Base-by-base conservation (phyloP, 2,888 invertebrate species). In the Eumerus sabulonum region DNA sequence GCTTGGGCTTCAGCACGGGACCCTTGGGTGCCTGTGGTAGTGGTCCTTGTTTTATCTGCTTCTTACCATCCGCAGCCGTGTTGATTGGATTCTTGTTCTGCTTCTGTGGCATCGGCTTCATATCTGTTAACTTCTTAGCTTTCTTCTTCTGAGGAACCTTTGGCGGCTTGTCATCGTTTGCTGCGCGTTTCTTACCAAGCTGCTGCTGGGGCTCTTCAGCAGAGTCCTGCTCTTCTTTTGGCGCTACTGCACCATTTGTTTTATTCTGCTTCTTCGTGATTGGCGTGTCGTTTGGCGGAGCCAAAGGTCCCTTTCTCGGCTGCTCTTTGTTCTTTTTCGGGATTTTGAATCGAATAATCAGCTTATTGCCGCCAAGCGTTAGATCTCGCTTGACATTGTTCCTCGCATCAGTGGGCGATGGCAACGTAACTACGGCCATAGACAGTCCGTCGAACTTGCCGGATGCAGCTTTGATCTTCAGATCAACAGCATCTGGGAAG, bases 401-500 rank as follows among this genome's bases (percentile, higher is more conserved):
- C 1, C 83, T 82, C 0, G 88, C 87, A 36, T 86, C 88, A 38
- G 73, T 57, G 0, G 86, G 85, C 1, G 86, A 83, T 4, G 85
- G 86, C 36, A 87, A 54, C 1, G 87, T 88, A 0, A 87, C 77
- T 3, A 84, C 84, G 1, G 87, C 87, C 5, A 85, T 82, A 50
- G 82, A 84, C 0, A 64, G 82, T 5, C 84, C 85, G 1, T 82
- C 74, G 63, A 82, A 77, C 57, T 84, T 84, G 0, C 84, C 84
- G 16, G 83, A 82, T 11, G 84, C 82, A 0, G 83, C 62, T 38
- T 85, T 87, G 1, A 86, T 74, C 51, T 87, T 86, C 40, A 87
- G 84, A 53, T 87, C 88, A 2, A 87, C 85, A 1, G 87, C 86
- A 45, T 85, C 84, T 9, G 84, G 83, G 56, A 87, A 88, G 9